Base-by-base conservation (phyloP, 92 coral and sea anemone species). In the Desmophyllum pertusum region DNA sequence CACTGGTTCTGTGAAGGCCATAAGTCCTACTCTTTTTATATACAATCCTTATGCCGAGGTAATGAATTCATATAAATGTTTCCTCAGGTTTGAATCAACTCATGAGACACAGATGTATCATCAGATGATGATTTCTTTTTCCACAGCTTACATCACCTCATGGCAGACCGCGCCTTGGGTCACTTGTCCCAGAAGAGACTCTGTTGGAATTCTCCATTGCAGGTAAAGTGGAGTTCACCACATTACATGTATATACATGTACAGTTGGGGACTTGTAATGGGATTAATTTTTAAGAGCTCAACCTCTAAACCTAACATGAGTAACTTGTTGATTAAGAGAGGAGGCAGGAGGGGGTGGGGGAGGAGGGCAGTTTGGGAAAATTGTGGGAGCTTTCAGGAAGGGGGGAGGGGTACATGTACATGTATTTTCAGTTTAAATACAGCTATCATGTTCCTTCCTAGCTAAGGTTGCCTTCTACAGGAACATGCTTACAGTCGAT, bases 41-140 rank as follows among this genome's bases (percentile, higher is more conserved):
- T 90, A 90, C 90, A 94, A 95, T 79, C 94, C 99, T 31, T 93
- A 89, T 85, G 93, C 93, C 23, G 94, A 92, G 98, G 99, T 97
- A 88, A 79, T 85, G 9, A 11, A n/a, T n/a, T n/a, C n/a, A n/a
- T n/a, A n/a, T n/a, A 18, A 6, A 1, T 35, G 45, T 36, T 18
- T 36, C 5, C 6, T 35, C 29, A 0, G 39, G 18, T 37, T 36
- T 18, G 42, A 67, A 38, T 15, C 42, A 67, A 19, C 25, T 14
- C 18, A 30, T 6, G 10, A 66, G n/a, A 3, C 33, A 31, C 6
- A 35, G 18, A 66, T 66, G 19, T 14, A 35, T 35, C 36, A n/a
- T 33, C 7, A 17, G 3, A 2, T 67, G 23, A 21, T 67, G n/a
- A 35, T 67, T 36, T 19, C 18, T 67, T 81, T 50, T 30, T 81